Base-by-base conservation (phyloP, 1,140 invertebrate genomes). In the Calosoma granatense region DNA sequence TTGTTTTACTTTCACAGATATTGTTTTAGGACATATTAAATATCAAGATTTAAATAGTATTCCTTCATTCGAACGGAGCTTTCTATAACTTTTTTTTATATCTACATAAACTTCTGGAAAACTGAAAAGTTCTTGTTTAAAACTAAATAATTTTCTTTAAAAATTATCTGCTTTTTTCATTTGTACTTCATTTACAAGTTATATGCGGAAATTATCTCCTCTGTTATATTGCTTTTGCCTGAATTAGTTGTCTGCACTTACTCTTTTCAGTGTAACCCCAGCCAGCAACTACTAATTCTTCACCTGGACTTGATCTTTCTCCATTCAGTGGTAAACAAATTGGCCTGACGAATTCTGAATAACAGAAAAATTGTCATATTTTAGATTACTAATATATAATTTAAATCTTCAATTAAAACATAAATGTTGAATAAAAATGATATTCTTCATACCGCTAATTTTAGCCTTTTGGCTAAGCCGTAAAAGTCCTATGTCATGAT, bases 401-500 rank as follows among this genome's bases (percentile, higher is more conserved):
- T 30, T 36, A 19, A 26, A 20, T 20, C 51, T 26, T 53, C 21
- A 22, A 17, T 22, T 22, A n/a, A 41, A 56, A 4, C n/a, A 59
- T 43, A 2, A 59, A n/a, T 51, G 58, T 54, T 52, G 56, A 6
- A 12, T 26, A 14, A 23, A 58, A 22, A n/a, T 14, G 22, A 15
- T 53, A 0, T 51, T 43, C 55, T 51, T 61, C 64, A 65, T 67
- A 80, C 79, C 74, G 59, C 73, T 76, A 26, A 76, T 76, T 20
- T 68, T 15, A 1, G 75, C 75, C 1, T 74, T 69, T 14, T 60
- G 61, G 2, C 77, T 64, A 11, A 84, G 60, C 36, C 76, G 67
- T 21, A 88, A 69, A 2, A 88, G 66, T 1, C 81, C 82, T 53
- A 87, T 81, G 63, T 88, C 85, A 62, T 87, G 80, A 55, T 82